Percentiles rank a stretch among this genome's conserved stretches.
phyloP scores from a whole-genome alignment of 2,888 invertebrate genomes.

The Gerosis bhagava region DNA sequence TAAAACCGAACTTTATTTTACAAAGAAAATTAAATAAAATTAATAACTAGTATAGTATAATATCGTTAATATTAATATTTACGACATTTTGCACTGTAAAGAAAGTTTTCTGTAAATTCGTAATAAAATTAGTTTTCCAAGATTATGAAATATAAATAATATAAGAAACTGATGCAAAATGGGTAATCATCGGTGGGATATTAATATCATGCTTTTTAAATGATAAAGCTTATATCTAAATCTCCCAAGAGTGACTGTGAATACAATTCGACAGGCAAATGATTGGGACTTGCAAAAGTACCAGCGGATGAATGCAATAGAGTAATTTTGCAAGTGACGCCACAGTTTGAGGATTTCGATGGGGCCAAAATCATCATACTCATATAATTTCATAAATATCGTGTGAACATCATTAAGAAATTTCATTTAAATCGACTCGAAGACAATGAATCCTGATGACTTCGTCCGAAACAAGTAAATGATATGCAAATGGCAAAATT shows the following conservation, averaged over 20 bases:
- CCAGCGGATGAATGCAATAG: slow-evolving; percentile 50
- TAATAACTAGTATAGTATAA: too few relatives aligned
- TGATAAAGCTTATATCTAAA: slow-evolving; percentile 78
- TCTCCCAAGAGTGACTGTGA: slow-evolving; percentile 75
- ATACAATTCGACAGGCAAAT: slow-evolving; percentile 70
- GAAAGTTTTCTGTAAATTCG: too few relatives aligned
- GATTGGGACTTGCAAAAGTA: slow-evolving; percentile 75
- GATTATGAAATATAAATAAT: background rate
- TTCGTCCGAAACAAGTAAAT: slow-evolving; percentile 4
- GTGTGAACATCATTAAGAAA: too few relatives aligned
- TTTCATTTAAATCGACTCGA: background rate
- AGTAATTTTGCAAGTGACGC: slow-evolving; percentile 72
- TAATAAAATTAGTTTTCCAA: too few relatives aligned
- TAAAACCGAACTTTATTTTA: too few relatives aligned
- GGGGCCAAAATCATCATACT: slow-evolving; percentile 43
- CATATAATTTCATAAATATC: background rate
- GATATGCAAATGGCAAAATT: slow-evolving; percentile 44
- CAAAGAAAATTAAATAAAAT: too few relatives aligned
- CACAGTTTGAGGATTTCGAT: slow-evolving; percentile 60
- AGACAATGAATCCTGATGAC: slow-evolving; percentile 18
- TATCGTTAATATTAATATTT: too few relatives aligned
- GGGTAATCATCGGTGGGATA: slow-evolving; percentile 58
- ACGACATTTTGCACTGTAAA: too few relatives aligned
- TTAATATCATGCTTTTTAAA: slow-evolving; percentile 77
- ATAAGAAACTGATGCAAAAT: slow-evolving; percentile 14